Percentiles rank a stretch among this genome's conserved stretches.
Evolutionary conservation across 2,888 invertebrate species (phyloP).

Genomic region (Linyphia triangularis): DNA sequence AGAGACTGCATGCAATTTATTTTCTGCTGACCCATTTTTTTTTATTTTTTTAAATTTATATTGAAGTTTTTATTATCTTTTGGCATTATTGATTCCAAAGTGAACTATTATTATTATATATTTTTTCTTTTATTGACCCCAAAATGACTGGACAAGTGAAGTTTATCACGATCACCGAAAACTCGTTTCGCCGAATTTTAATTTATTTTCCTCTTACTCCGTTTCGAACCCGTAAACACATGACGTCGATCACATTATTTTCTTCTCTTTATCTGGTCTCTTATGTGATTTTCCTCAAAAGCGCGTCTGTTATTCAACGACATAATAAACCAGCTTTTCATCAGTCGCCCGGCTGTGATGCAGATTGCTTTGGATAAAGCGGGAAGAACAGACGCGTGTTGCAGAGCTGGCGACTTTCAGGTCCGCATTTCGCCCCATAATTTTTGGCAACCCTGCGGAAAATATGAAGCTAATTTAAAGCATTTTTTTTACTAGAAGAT

Average conservation of each 20-base stretch:
- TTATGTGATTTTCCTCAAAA: slow-evolving; percentile 23
- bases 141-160: too few species aligned
- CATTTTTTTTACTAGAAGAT: too few species aligned
- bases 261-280: neutral
- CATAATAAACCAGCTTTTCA: slow-evolving; percentile 25
- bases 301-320: slow-evolving; percentile 12
- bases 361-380: neutral
- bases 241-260: slow-evolving; percentile 15
- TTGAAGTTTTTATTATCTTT: too few species aligned
- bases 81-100: too few species aligned
- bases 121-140: too few species aligned
- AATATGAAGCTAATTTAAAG: too few species aligned
- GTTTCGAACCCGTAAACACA: neutral
- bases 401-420: slow-evolving; percentile 24
- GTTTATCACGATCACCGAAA: neutral
- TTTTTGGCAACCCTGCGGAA: slow-evolving; percentile 15
- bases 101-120: too few species aligned
- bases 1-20: too few species aligned
- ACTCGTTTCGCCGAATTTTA: neutral
- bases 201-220: neutral
- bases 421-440: neutral
- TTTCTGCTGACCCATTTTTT: too few species aligned
- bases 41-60: too few species aligned
- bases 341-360: neutral
- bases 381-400: neutral